phyloP scores from a whole-genome alignment of 2,888 invertebrate genomes.

The Cephus sareptanus region DNA sequence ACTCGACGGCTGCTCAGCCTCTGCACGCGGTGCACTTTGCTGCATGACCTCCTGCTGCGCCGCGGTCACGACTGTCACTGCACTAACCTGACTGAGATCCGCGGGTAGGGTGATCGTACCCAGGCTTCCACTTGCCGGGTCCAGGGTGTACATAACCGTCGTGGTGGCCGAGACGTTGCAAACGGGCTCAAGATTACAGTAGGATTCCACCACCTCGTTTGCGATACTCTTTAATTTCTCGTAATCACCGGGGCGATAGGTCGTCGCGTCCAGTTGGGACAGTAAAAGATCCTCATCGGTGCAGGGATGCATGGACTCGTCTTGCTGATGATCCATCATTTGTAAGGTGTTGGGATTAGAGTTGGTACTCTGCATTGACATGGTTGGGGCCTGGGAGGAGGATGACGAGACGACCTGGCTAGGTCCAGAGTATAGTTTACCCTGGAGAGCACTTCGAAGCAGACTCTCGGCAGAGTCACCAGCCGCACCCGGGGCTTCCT shows the following conservation, averaged over 20 bases:
- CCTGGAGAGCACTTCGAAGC: constrained; percentile 84
- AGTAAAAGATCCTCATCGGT: constrained; percentile 78
- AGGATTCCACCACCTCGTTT: constrained; percentile 83
- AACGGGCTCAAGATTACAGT: constrained; percentile 74
- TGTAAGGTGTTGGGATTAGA: constrained; percentile 38
- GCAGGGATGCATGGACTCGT: constrained; percentile 70
- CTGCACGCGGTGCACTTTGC: constrained; percentile 35
- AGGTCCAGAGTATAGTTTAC: constrained; percentile 71
- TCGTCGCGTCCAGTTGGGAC: constrained; percentile 74
- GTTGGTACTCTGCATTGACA: constrained; percentile 45
- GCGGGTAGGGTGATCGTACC: constrained; percentile 62
- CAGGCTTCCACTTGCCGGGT: constrained; percentile 60
- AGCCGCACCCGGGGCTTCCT: constrained; percentile 45
- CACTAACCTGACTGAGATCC: constrained; percentile 59
- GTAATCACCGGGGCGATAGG: constrained; percentile 78
- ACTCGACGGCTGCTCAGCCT: constrained; percentile 68
- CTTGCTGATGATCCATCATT: constrained; percentile 65
- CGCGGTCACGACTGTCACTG: constrained; percentile 61
- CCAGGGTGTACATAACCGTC: constrained; percentile 64
- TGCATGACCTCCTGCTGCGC: constrained; percentile 52
- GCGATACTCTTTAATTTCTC: constrained; percentile 88
- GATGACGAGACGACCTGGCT: constrained; percentile 35
- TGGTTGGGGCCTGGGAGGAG: constrained; percentile 62
- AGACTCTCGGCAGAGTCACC: constrained; percentile 75
- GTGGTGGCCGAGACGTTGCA: constrained; percentile 55